Evolutionary conservation across 2,797 vertebrate genomes (phyloP), one percentile per base, ranked within the genome.

Genomic region (Nyctibius grandis): DNA sequence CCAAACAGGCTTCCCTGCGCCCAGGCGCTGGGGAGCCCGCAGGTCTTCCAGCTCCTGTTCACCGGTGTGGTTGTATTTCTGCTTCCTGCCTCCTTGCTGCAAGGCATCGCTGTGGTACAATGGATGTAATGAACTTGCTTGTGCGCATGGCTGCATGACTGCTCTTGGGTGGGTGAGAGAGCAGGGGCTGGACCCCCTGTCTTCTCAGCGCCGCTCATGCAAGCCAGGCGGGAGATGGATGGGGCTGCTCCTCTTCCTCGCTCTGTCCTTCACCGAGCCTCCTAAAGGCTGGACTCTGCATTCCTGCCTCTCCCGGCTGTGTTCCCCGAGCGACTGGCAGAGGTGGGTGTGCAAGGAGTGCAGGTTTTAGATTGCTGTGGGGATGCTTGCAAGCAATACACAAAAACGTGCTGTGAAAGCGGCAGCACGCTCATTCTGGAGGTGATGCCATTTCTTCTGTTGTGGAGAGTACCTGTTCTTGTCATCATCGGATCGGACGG

Each of bases 181-280:
- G 72, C 47, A 38, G 54, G 40, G 76, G 51, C 40, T 44, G 54
- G 19, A 29, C 8, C 17, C 34, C 2, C 18, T 4, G 16, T 79
- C 51, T 59, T 33, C 51, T 47, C 2, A 0, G 25, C n/a, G 36
- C 29, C 1, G 0, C 54, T 72, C 53, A 3, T 0, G 1, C 1
- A 2, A 82, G 18, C 42, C 67, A 34, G 40, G 33, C 0, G 0
- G 14, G 51, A 78, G 57, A 36, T 69, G 61, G 38, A 67, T 45
- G 73, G n/a, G 5, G 20, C n/a, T 31, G 47, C 50, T 81, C 15
- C 73, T 65, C 42, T 72, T 59, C 75, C 56, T 40, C 0, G 0
- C 28, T 68, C 53, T 89, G 44, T 88, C 56, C 76, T 75, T 89
- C 6, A 0, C 48, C 19, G 36, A 76, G 65, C 50, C 61, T 76